These are phyloP conservation scores for Hymenochirus boettgeri DNA, from an alignment of 2,113 vertebrate species.

Conservation along the genomic window DNA sequence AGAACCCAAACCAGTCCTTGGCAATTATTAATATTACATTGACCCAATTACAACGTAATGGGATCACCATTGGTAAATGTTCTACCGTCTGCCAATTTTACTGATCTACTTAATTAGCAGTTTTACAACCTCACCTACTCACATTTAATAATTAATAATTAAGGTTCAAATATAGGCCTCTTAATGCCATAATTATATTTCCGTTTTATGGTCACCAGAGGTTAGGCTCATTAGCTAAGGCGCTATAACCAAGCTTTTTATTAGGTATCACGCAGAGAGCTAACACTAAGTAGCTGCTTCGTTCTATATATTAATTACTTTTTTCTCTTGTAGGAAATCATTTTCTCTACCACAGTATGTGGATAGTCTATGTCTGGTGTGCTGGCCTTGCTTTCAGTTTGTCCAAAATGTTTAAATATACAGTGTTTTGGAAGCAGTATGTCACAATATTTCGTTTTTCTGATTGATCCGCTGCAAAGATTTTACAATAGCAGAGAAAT, in stretches of 20 bases:
- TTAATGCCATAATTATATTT: slow-evolving; percentile 89
- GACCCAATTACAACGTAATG: slow-evolving; percentile 74
- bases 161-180: slow-evolving; percentile 85
- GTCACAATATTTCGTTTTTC: too few species aligned
- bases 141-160: slow-evolving; percentile 91
- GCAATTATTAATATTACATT: slow-evolving; percentile 91
- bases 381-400: not conserved
- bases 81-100: slow-evolving; percentile 72
- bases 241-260: slow-evolving; percentile 63
- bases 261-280: slow-evolving; percentile 47
- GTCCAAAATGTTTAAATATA: too few species aligned
- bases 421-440: too few species aligned
- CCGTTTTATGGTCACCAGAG: slow-evolving; percentile 79
- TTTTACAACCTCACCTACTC: slow-evolving; percentile 78
- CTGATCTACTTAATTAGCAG: slow-evolving; percentile 78
- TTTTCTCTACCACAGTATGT: slow-evolving; percentile 18
- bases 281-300: slow-evolving; percentile 45
- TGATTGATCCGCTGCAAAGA: too few species aligned
- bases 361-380: not conserved
- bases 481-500: too few species aligned
- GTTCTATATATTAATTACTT: slow-evolving; percentile 46
- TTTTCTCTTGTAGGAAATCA: slow-evolving; percentile 21
- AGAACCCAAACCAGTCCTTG: slow-evolving; percentile 68
- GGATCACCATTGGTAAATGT: slow-evolving; percentile 77
- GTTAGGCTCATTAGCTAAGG: slow-evolving; percentile 70